Evolutionary conservation across 2,113 vertebrate genomes (phyloP), one percentile per base, ranked within the genome.

Genomic region (Albula glossodonta): DNA sequence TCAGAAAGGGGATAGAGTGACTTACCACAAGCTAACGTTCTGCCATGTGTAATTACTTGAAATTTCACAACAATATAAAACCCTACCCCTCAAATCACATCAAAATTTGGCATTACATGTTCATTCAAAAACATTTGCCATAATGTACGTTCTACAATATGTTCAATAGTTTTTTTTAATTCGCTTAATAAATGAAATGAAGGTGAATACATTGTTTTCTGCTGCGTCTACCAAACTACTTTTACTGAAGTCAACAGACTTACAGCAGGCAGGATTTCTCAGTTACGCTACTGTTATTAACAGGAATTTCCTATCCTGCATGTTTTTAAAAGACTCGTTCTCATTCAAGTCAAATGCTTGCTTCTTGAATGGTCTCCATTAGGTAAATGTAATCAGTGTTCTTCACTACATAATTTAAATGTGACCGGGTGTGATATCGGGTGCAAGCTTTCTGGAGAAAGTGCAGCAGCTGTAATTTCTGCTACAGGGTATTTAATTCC

Each of bases 371-470:
- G 12, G 6, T 56, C 12, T 56, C 7, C 53, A 56, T 12, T 12
- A 56, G 53, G 7, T 56, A 56, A 56, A 12, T 56, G 1, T 56
- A 12, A 56, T 6, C 53, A 56, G 7, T 74, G 70, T 5, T 31
- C 11, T 31, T 31, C 31, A 22, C 19, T 31, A 22, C 70, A 74
- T n/a, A 74, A 25, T 6, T n/a, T 74, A 9, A 31, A 74, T 31
- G 5, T 22, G 22, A 31, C 15, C 6, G 57, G 12, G 2, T 10
- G 57, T 15, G 11, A 60, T 31, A 10, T 11, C 10, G 19, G n/a
- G 22, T n/a, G 70, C 22, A 74, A 31, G 70, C 70, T 74, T 74
- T 85, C 82, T 81, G 63, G 53, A 81, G 60, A 87, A 87, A 86
- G 74, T 41, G 53, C 19, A n/a, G 41, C 31, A 56, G 25, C 22